These are phyloP conservation scores for Perca flavescens DNA, from an alignment of 2,113 vertebrate genomes.

Conservation along the genomic window DNA sequence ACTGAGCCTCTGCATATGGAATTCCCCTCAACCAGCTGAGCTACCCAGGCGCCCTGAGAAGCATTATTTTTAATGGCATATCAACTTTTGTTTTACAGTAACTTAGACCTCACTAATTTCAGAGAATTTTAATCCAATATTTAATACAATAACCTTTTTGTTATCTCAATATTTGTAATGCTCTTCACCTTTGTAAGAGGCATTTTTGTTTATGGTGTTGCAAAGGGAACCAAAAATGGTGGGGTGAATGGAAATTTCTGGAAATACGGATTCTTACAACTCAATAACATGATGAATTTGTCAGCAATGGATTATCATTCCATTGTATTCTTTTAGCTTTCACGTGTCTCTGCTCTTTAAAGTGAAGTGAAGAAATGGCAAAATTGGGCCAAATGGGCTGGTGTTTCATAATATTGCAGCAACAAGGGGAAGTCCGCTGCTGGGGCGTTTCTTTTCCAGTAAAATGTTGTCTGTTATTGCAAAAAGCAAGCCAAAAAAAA, in stretches of 20 bases:
- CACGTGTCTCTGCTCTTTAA: neutral
- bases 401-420: neutral
- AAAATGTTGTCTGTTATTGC: slow-evolving; percentile 28
- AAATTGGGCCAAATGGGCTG: neutral
- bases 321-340: neutral
- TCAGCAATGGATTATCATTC: neutral
- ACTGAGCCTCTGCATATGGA: too few relatives aligned
- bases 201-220: neutral
- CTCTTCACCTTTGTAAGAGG: neutral
- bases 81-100: neutral
- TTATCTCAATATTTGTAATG: neutral
- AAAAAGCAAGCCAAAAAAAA: neutral
- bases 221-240: neutral
- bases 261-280: neutral
- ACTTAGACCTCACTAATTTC: neutral
- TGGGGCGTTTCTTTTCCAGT: slow-evolving; percentile 46
- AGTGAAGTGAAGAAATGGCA: neutral
- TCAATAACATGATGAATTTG: neutral
- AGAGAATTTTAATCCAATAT: too few relatives aligned
- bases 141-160: neutral
- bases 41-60: too few relatives aligned
- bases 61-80: neutral
- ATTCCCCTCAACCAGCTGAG: too few relatives aligned
- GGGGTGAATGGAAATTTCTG: neutral
- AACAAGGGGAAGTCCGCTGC: slow-evolving; percentile 40